phyloP scores from a whole-genome alignment of 2,797 vertebrate genomes.

The Echeneis naucrates region DNA sequence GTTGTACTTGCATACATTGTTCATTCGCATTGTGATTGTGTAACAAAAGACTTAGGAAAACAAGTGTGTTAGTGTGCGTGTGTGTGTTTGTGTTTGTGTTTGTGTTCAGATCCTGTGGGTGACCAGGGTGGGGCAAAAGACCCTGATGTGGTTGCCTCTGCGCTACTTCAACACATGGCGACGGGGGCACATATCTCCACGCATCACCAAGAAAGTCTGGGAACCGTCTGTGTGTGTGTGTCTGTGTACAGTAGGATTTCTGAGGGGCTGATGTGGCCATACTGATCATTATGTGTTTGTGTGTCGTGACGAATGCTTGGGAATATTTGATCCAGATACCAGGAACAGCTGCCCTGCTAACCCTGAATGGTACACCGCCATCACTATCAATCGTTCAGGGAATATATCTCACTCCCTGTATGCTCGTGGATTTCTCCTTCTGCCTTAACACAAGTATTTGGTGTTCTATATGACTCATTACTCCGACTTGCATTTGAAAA shows the following conservation, averaged over 20 bases:
- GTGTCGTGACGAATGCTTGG: conserved; percentile 62
- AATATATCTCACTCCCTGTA: conserved; percentile 46
- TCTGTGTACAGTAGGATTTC: conserved; percentile 39
- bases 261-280: conserved; percentile 45
- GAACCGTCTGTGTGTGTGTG: conserved; percentile 49
- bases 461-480: background rate
- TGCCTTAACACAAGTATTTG: background rate
- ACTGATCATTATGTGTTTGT: conserved; percentile 66
- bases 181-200: conserved; percentile 59
- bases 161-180: conserved; percentile 72
- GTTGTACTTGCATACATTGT: conserved; percentile 39
- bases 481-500: background rate
- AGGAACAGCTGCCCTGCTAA: conserved; percentile 60
- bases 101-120: conserved; percentile 63
- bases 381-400: conserved; percentile 59
- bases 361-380: conserved; percentile 56
- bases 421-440: conserved; percentile 18
- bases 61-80: conserved; percentile 15
- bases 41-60: conserved; percentile 17
- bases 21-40: conserved; percentile 28
- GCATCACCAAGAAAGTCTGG: conserved; percentile 71
- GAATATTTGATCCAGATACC: conserved; percentile 66
- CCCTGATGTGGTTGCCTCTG: conserved; percentile 76
- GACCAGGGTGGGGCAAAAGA: conserved; percentile 70
- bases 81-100: conserved; percentile 38